phyloP scores from a whole-genome alignment of 2,113 vertebrate genomes.

The Prolemur simus region DNA sequence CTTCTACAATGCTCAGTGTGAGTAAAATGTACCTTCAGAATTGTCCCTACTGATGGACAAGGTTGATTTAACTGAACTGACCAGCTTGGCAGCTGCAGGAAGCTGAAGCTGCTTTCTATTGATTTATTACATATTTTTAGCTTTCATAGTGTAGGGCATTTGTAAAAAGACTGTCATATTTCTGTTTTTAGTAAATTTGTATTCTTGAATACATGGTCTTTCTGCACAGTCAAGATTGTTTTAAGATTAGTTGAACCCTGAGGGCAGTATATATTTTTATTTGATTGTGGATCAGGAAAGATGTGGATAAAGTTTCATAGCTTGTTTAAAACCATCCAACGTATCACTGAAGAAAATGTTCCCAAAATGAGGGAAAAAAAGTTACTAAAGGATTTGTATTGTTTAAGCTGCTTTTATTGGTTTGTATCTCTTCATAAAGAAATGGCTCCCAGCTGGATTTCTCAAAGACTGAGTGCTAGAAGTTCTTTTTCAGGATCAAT shows the following conservation, averaged over 20 bases:
- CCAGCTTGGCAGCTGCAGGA: background rate
- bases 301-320: background rate
- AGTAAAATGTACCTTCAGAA: background rate
- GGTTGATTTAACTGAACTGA: background rate
- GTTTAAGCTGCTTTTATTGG: background rate
- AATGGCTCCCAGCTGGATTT: background rate
- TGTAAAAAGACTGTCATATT: background rate
- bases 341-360: background rate
- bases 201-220: background rate
- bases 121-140: background rate
- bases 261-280: slow-evolving; percentile 24
- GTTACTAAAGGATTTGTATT: background rate
- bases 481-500: background rate
- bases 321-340: background rate
- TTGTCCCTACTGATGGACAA: background rate
- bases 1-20: background rate
- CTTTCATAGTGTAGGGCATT: background rate
- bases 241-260: slow-evolving; percentile 27
- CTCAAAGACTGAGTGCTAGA: background rate
- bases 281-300: background rate
- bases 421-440: background rate
- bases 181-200: slow-evolving; percentile 14
- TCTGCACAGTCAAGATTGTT: background rate
- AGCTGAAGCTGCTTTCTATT: background rate
- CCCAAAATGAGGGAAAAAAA: background rate